Conservation (phyloP, 2,113 vertebrate genomes). For the Salvelinus alpinus region DNA sequence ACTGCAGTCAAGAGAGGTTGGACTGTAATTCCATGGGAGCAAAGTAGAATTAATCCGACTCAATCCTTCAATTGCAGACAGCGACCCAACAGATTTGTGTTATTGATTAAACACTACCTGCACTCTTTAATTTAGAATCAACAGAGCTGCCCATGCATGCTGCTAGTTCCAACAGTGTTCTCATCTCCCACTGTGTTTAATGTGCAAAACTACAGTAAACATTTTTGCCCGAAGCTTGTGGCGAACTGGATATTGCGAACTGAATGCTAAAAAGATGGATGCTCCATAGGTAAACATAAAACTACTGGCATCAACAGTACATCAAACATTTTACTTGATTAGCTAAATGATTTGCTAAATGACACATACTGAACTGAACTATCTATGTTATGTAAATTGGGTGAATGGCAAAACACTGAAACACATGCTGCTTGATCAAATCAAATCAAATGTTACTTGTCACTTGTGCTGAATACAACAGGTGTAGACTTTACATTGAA, state of each 20-base stretch:
- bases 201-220: not conserved
- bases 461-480: too few relatives aligned
- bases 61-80: slow-evolving; percentile 19
- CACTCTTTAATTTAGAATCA: slow-evolving; percentile 17
- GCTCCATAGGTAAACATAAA: not conserved
- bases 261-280: too few relatives aligned
- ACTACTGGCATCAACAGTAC: not conserved
- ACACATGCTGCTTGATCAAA: too few relatives aligned
- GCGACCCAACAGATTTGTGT: slow-evolving; percentile 37
- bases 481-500: too few relatives aligned
- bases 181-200: too few relatives aligned
- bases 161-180: not conserved
- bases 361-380: too few relatives aligned
- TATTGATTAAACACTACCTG: slow-evolving; percentile 54
- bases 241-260: not conserved
- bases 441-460: too few relatives aligned
- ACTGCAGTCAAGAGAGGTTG: slow-evolving; percentile 43
- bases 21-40: slow-evolving; percentile 40
- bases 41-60: slow-evolving; percentile 49
- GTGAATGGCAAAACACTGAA: too few relatives aligned
- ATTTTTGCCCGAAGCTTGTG: not conserved
- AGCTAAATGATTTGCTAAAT: too few relatives aligned
- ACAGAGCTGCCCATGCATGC: slow-evolving; percentile 15
- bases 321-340: too few relatives aligned
- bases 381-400: too few relatives aligned